phyloP scores from a whole-genome alignment of 2,797 vertebrate species.

The Lutjanus campechanus region DNA sequence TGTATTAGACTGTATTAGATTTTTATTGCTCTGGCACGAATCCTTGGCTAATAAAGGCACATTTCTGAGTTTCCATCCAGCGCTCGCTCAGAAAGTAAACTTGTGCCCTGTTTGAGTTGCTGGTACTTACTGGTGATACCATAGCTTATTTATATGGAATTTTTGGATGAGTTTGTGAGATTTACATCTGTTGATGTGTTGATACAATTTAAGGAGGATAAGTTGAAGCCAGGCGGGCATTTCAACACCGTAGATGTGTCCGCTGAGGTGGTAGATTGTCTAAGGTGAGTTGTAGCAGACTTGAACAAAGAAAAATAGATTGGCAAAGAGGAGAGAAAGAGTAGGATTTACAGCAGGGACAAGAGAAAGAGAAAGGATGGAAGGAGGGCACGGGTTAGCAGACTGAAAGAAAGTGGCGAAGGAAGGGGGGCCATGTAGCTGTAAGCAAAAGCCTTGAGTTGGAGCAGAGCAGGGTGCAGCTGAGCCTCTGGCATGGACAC shows the following conservation, averaged over 20 bases:
- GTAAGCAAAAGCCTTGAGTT: slow-evolving; percentile 59
- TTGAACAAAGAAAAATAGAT: slow-evolving; percentile 1
- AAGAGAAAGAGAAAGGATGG: slow-evolving; percentile 24
- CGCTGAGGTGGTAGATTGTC: background rate
- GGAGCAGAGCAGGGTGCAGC: slow-evolving; percentile 79
- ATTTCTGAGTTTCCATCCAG: slow-evolving; percentile 10
- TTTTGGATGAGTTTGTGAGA: background rate
- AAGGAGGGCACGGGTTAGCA: slow-evolving; percentile 39
- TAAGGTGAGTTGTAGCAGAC: background rate
- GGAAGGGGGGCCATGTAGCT: slow-evolving; percentile 30
- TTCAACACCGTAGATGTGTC: background rate
- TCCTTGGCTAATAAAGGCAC: slow-evolving; percentile 17
- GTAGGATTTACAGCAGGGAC: slow-evolving; percentile 32
- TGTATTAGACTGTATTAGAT: slow-evolving; percentile 35
- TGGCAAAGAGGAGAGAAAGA: background rate
- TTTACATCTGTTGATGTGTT: too few relatives aligned
- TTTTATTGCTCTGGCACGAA: slow-evolving; percentile 36
- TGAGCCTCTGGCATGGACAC: slow-evolving; percentile 77
- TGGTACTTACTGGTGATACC: background rate
- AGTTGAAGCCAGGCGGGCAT: background rate
- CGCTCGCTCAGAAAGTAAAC: background rate
- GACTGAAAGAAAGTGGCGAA: slow-evolving; percentile 49
- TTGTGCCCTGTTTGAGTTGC: background rate
- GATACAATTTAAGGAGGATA: background rate
- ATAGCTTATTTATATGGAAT: background rate